Evolutionary conservation across 2,113 vertebrate species (phyloP).

Genomic region (Glaucidium brasilianum): DNA sequence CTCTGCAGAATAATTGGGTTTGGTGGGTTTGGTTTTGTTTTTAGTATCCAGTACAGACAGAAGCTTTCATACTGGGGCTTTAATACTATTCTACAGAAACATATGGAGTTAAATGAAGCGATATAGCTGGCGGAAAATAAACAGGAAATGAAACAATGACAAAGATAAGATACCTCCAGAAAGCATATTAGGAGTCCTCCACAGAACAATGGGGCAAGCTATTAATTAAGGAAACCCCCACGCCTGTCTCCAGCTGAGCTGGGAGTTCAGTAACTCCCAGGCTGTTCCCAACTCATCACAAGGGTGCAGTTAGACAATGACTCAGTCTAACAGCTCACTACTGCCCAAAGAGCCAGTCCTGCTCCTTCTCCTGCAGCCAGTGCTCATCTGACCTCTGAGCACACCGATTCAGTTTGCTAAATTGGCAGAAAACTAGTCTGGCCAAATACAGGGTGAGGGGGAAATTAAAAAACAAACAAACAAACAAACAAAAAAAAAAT

Average conservation of each 20-base stretch:
- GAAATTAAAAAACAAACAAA: no score
- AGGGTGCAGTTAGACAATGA: not conserved
- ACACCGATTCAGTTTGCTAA: not conserved
- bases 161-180: conserved; percentile 9
- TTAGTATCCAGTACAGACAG: not conserved
- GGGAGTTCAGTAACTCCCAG: not conserved
- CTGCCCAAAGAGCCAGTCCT: not conserved
- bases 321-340: not conserved
- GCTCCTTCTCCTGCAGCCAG: not conserved
- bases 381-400: not conserved
- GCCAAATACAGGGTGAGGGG: not conserved
- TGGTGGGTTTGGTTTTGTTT: not conserved
- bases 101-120: not conserved
- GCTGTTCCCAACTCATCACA: not conserved
- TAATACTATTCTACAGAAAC: not conserved
- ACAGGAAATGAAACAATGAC: conserved; percentile 48
- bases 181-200: not conserved
- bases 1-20: not conserved
- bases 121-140: not conserved
- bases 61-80: not conserved
- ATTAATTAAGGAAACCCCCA: conserved; percentile 9
- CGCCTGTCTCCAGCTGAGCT: not conserved
- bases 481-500: no score
- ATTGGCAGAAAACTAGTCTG: not conserved
- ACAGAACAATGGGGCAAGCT: conserved; percentile 13